phyloP scores from a whole-genome alignment of 1,140 invertebrate genomes.

The Dermatophagoides farinae region DNA sequence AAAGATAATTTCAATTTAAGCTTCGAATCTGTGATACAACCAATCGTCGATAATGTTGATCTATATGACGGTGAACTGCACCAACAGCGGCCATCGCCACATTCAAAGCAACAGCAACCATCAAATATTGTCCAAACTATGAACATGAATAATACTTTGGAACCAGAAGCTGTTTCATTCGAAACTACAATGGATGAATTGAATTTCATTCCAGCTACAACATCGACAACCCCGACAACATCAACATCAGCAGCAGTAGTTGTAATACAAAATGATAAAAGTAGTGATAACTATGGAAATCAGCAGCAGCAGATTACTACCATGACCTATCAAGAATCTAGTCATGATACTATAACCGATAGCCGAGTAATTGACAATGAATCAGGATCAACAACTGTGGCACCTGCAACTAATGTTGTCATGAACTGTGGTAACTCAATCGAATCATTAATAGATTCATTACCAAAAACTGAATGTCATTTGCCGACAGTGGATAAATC shows the following conservation, averaged over 20 bases:
- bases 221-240: neutral
- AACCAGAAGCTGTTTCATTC: neutral
- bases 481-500: neutral
- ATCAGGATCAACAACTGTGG: neutral
- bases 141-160: neutral
- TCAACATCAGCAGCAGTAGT: neutral
- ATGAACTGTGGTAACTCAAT: neutral
- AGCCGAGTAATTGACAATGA: neutral
- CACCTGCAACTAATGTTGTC: neutral
- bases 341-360: neutral
- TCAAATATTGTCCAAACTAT: neutral
- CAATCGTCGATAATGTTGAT: neutral
- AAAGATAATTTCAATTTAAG: constrained; percentile 1
- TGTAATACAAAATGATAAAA: too few species aligned
- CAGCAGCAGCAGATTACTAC: neutral
- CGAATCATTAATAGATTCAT: constrained; percentile 2
- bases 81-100: neutral
- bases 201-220: neutral
- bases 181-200: neutral
- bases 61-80: neutral
- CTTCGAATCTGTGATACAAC: constrained; percentile 8
- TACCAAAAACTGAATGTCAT: neutral
- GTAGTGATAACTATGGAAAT: too few species aligned
- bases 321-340: neutral
- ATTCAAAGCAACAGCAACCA: too few species aligned